phyloP scores from a whole-genome alignment of 2,113 vertebrate genomes.

The Rhinichthys klamathensis region DNA sequence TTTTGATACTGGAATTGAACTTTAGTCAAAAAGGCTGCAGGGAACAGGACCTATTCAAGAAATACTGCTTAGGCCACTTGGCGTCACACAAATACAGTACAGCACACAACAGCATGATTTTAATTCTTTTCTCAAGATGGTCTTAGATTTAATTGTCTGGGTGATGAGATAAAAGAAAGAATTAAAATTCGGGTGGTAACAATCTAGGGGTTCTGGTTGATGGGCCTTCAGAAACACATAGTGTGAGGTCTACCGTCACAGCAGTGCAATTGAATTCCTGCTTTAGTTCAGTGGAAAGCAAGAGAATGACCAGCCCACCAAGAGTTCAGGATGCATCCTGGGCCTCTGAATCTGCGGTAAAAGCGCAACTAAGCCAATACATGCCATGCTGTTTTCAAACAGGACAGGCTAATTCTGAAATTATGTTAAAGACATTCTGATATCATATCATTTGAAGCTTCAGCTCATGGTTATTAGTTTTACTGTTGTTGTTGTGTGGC shows the following conservation, averaged over 20 bases:
- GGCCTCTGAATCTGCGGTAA: conserved; percentile 27
- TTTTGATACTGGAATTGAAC: background rate
- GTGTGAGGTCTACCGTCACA: conserved; percentile 62
- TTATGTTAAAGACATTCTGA: background rate
- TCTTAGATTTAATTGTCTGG: conserved; percentile 34
- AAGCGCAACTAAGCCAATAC: background rate
- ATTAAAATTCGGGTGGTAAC: conserved; percentile 62
- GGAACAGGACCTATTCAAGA: conserved; percentile 11
- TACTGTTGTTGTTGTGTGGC: background rate
- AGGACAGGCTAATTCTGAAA: background rate
- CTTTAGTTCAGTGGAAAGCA: conserved; percentile 69
- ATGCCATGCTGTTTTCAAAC: conserved; percentile 21
- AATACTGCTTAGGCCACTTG: conserved; percentile 9
- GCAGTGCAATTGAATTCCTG: conserved; percentile 52
- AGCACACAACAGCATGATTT: conserved; percentile 68
- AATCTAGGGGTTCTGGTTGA: conserved; percentile 60
- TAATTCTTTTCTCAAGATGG: conserved; percentile 63
- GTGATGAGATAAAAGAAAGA: conserved; percentile 57
- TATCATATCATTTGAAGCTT: background rate
- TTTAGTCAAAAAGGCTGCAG: conserved; percentile 1
- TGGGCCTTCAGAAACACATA: conserved; percentile 62
- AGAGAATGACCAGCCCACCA: conserved; percentile 73
- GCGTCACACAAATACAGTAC: conserved; percentile 63
- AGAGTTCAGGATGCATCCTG: conserved; percentile 31
- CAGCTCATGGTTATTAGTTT: background rate